A percentile compares a stretch with the other conserved stretches of the same genome.
Conservation (phyloP, 2,113 vertebrate species). For the Poeciliopsis turrubarensis region DNA sequence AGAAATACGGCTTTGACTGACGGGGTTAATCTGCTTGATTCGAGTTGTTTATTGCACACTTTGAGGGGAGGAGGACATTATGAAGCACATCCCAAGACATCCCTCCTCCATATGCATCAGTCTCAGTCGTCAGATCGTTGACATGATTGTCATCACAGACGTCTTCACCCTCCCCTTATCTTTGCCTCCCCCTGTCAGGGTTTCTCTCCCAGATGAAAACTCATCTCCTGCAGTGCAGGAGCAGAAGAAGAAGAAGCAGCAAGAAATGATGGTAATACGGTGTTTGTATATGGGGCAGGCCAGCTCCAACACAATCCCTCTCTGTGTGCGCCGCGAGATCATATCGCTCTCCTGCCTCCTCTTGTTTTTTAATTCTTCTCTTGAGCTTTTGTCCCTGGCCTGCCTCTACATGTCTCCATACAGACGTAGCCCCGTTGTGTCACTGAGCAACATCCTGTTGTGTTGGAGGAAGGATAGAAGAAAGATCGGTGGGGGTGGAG, state of each 20-base stretch:
- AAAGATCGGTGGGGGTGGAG: not conserved
- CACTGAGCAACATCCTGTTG: conserved; percentile 75
- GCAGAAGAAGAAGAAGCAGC: conserved; percentile 21
- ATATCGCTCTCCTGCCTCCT: conserved; percentile 60
- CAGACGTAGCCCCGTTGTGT: conserved; percentile 51
- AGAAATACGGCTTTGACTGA: not conserved
- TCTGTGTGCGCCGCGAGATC: conserved; percentile 56
- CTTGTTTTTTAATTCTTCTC: conserved; percentile 45
- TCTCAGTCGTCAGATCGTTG: not conserved
- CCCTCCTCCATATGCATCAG: not conserved
- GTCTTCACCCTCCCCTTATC: not conserved
- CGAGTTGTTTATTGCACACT: conserved; percentile 9
- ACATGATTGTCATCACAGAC: not conserved
- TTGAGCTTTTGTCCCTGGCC: conserved; percentile 64
- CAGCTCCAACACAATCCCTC: conserved; percentile 52
- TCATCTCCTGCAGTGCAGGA: conserved; percentile 22
- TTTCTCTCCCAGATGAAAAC: conserved; percentile 24
- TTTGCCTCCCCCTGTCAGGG: conserved; percentile 13
- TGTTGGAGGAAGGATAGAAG: conserved; percentile 10
- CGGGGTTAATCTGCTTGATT: conserved; percentile 1
- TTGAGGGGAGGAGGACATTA: too few species aligned
- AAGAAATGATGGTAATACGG: conserved; percentile 51
- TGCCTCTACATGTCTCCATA: conserved; percentile 72
- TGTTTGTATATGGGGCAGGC: conserved; percentile 48
- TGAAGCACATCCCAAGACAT: conserved; percentile 1